phyloP scores from a whole-genome alignment of 2,888 invertebrate genomes.

The Drosophila multiciliata region DNA sequence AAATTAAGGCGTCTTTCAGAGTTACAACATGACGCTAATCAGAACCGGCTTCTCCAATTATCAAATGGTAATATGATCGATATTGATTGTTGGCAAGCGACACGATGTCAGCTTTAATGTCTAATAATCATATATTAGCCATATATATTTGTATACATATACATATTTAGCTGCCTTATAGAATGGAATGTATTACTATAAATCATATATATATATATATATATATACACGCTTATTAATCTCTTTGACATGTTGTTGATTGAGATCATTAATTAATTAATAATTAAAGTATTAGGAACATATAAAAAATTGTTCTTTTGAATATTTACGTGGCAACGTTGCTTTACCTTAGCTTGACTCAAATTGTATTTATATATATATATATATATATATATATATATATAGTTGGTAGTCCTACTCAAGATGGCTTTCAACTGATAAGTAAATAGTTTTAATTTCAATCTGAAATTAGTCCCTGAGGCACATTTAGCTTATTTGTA shows the following conservation, averaged over 20 bases:
- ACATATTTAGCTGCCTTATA: too few species aligned
- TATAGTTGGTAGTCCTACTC: background rate
- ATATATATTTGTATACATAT: background rate
- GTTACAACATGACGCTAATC: background rate
- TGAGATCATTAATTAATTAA: background rate
- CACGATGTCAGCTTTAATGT: background rate
- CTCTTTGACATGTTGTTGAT: background rate
- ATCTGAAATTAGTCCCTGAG: background rate
- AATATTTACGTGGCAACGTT: background rate
- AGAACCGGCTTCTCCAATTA: background rate
- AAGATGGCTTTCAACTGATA: background rate
- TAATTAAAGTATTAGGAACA: background rate
- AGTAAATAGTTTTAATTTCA: background rate
- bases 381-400: too few species aligned
- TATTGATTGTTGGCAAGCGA: background rate
- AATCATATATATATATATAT: background rate
- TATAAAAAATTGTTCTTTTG: background rate
- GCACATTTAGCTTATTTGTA: background rate
- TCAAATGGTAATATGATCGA: background rate
- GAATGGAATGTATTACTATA: background rate
- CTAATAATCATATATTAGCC: background rate
- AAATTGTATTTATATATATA: background rate
- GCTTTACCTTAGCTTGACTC: background rate
- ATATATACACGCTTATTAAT: too few species aligned
- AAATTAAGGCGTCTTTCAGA: background rate